Evolutionary conservation across 2,888 invertebrate genomes (phyloP).

Genomic region (Oscheius sp.): DNA sequence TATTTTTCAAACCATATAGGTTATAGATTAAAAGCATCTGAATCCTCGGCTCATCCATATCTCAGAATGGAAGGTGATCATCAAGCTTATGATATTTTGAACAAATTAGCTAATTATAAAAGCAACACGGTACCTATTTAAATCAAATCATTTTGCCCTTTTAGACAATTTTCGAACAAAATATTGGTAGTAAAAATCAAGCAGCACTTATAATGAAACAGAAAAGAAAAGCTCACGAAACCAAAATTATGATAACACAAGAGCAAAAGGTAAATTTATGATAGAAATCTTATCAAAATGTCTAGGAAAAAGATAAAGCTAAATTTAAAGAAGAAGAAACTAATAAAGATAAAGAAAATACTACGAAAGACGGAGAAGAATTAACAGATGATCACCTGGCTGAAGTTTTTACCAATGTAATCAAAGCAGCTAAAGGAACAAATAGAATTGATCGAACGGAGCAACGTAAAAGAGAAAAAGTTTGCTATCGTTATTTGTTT

Average conservation of each 20-base stretch:
- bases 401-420: constrained; percentile 47
- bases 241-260: constrained; percentile 71
- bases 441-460: constrained; percentile 38
- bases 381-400: constrained; percentile 12
- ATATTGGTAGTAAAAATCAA: constrained; percentile 81
- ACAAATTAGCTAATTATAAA: constrained; percentile 51
- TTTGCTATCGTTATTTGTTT: constrained; percentile 4
- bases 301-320: constrained; percentile 13
- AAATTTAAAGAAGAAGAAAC: neutral
- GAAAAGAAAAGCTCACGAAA: constrained; percentile 76
- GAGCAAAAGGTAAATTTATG: constrained; percentile 38
- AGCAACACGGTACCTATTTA: constrained; percentile 38
- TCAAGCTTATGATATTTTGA: constrained; percentile 48
- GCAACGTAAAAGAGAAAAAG: constrained; percentile 41
- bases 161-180: constrained; percentile 92
- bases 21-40: constrained; percentile 37
- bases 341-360: neutral
- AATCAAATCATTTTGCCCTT: constrained; percentile 41
- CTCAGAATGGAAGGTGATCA: constrained; percentile 45
- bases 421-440: constrained; percentile 37
- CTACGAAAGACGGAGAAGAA: neutral
- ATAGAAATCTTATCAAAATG: neutral
- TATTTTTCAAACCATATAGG: constrained; percentile 1
- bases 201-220: constrained; percentile 84
- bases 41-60: constrained; percentile 53